phyloP scores from a whole-genome alignment of 2,113 vertebrate genomes.

The Tinamus guttatus region DNA sequence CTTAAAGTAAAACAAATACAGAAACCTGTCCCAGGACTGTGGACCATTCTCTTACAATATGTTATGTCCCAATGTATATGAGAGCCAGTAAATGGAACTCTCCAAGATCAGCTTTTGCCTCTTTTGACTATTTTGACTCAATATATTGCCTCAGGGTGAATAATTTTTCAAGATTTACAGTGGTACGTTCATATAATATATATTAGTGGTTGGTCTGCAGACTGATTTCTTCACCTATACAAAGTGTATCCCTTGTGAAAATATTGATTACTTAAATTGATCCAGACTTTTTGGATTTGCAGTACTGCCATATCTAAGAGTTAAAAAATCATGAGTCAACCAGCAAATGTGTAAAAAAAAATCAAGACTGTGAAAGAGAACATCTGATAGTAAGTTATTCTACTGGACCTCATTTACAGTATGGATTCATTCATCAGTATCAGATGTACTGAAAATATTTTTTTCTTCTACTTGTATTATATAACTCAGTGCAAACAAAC shows the following conservation, averaged over 20 bases:
- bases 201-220: neutral
- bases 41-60: neutral
- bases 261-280: neutral
- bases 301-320: neutral
- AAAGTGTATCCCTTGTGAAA: neutral
- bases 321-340: neutral
- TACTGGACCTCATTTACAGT: neutral
- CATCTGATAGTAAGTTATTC: neutral
- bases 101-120: neutral
- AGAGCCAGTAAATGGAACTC: neutral
- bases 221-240: neutral
- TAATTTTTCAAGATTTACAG: neutral
- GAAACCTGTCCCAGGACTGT: fast-evolving
- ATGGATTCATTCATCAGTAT: neutral
- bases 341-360: neutral
- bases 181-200: neutral
- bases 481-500: neutral
- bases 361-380: neutral
- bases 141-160: neutral
- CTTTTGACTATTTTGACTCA: neutral
- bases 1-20: neutral
- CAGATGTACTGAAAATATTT: neutral
- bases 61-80: neutral
- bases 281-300: neutral
- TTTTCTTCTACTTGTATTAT: neutral